phyloP scores from a whole-genome alignment of 2,113 vertebrate species.

The Upupa epops region DNA sequence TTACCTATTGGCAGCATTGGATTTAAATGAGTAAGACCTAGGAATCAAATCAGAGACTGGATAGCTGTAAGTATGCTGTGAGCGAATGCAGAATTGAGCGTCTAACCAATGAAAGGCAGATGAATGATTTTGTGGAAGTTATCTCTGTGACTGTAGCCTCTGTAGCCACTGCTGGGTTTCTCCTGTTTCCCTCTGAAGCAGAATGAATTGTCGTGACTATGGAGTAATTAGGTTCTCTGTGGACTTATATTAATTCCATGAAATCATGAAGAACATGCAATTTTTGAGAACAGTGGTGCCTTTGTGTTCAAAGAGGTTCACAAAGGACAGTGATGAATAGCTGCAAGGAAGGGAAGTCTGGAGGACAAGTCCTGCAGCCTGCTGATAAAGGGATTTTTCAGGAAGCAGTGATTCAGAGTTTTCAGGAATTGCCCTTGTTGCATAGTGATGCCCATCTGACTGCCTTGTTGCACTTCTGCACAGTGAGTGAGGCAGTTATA shows the following conservation, averaged over 20 bases:
- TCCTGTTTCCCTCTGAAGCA: not conserved
- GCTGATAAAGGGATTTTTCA: not conserved
- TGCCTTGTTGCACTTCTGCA: not conserved
- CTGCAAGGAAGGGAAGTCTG: not conserved
- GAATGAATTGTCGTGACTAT: not conserved
- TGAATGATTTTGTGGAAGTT: not conserved
- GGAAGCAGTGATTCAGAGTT: not conserved
- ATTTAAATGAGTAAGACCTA: not conserved
- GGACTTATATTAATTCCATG: not conserved
- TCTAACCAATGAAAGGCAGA: not conserved
- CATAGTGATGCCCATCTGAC: fast-evolving
- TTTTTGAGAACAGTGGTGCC: not conserved
- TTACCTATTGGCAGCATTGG: not conserved
- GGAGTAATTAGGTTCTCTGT: not conserved
- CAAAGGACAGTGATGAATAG: not conserved
- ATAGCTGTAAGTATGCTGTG: not conserved
- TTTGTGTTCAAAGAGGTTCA: not conserved
- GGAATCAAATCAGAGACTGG: not conserved
- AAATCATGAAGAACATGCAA: not conserved
- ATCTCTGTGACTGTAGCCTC: not conserved
- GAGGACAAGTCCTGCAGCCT: not conserved
- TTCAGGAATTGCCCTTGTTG: not conserved
- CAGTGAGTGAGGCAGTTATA: not conserved
- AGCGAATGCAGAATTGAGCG: not conserved
- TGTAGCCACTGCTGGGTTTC: not conserved